phyloP scores from a whole-genome alignment of 1,140 invertebrate species.

The Euwallacea fornicatus region DNA sequence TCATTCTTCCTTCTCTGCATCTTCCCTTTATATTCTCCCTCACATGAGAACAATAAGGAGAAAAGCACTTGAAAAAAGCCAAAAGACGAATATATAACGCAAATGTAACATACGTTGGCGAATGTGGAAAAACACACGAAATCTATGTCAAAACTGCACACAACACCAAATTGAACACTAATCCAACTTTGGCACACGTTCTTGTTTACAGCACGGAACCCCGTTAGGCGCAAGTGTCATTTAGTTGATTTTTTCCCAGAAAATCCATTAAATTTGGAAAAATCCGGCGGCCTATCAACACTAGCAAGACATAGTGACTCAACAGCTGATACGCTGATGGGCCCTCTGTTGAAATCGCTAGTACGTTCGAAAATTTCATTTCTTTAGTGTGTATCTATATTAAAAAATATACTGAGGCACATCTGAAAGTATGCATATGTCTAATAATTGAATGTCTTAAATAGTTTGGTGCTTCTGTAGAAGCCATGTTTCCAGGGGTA shows the following conservation, averaged over 20 bases:
- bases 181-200: conserved; percentile 4
- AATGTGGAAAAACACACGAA: not conserved
- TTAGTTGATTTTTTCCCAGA: not conserved
- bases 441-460: no score
- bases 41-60: not conserved
- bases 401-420: no score
- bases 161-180: not conserved
- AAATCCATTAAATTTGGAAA: conserved; percentile 1
- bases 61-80: no score
- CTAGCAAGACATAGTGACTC: conserved; percentile 17
- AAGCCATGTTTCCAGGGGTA: no score
- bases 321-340: conserved; percentile 22
- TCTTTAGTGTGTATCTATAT: no score
- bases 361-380: conserved; percentile 5
- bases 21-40: not conserved
- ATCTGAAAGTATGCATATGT: no score
- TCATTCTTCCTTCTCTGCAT: conserved; percentile 51
- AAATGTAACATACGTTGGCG: no score
- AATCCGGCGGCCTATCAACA: conserved; percentile 8
- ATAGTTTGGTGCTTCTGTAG: no score
- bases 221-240: not conserved
- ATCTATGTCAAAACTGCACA: not conserved
- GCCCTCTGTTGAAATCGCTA: not conserved
- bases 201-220: conserved; percentile 1
- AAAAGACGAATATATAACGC: no score